phyloP scores from a whole-genome alignment of 2,113 vertebrate species.

The Osmerus eperlanus region DNA sequence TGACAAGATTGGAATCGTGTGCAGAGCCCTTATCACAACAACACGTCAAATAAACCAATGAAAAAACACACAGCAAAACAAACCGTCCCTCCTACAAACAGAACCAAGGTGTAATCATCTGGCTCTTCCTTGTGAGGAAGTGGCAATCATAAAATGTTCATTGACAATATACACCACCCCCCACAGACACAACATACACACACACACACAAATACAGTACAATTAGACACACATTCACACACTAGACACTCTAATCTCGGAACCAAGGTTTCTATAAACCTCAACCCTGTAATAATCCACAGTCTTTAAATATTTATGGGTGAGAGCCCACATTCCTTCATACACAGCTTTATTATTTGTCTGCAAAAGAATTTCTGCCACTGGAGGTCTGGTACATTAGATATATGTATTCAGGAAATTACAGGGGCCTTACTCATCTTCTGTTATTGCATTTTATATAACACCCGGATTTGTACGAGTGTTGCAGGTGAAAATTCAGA shows the following conservation, averaged over 20 bases:
- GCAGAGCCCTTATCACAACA: background rate
- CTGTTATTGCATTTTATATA: conserved; percentile 25
- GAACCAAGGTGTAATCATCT: background rate
- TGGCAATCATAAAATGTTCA: background rate
- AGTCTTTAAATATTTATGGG: conserved; percentile 67
- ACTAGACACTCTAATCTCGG: conserved; percentile 44
- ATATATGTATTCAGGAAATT: conserved; percentile 45
- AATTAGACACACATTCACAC: background rate
- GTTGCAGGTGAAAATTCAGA: conserved; percentile 46
- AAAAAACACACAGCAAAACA: background rate
- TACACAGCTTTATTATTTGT: conserved; percentile 57
- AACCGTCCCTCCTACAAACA: background rate
- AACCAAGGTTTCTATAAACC: conserved; percentile 41
- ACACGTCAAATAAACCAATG: background rate
- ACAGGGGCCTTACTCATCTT: conserved; percentile 33
- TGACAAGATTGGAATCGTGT: background rate
- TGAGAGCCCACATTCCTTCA: conserved; percentile 27
- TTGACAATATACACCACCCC: background rate
- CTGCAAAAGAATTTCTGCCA: conserved; percentile 58
- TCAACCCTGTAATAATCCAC: conserved; percentile 53
- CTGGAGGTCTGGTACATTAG: conserved; percentile 26
- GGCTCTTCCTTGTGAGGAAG: background rate
- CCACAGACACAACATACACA: background rate
- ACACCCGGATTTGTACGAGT: conserved; percentile 11
- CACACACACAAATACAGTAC: background rate